Evolutionary conservation across 2,797 vertebrate species (phyloP), one percentile per base, ranked within the genome.

Genomic region (Pelochelys cantorii): DNA sequence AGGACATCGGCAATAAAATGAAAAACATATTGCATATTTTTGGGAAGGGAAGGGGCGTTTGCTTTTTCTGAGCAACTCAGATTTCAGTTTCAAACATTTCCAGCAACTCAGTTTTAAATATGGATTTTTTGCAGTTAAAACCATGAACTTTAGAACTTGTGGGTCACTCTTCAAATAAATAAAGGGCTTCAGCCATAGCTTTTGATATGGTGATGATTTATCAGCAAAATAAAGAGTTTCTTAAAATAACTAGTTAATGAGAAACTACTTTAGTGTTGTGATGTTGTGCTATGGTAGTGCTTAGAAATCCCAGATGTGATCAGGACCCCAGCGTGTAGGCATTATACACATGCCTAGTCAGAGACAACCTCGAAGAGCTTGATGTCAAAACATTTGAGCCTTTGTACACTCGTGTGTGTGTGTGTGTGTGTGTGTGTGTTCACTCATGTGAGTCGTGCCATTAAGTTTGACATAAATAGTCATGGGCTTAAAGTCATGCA

Each of bases 11-110:
- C 65, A 68, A 68, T 20, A 68, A 68, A 34, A 68, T 68, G 65
- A n/a, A 34, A 68, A 34, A 68, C 10, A 9, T 68, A n/a, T 8
- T n/a, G 31, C 17, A 5, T 65, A 18, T 68, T 18, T 62, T 62
- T 27, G 57, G 10, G 10, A 9, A 2, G 56, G 2, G 10, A 5
- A 1, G 5, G 11, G 2, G 27, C 25, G 5, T 13, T 12, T 25
- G 2, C 17, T n/a, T n/a, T 62, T 62, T 7, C 29, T 68, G 31
- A 31, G 8, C 62, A n/a, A 31, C 31, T 65, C 60, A n/a, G 15
- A 65, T 65, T 65, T 65, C 29, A 65, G 60, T 65, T 65, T 65
- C 27, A n/a, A 31, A 17, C 60, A 65, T 65, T 59, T 12, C 7
- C 60, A 65, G 62, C 62, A 34, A 68, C 65, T 68, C 62, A 31